Base-by-base conservation (phyloP, 2,888 invertebrate genomes). In the Scrobipalpa costella region DNA sequence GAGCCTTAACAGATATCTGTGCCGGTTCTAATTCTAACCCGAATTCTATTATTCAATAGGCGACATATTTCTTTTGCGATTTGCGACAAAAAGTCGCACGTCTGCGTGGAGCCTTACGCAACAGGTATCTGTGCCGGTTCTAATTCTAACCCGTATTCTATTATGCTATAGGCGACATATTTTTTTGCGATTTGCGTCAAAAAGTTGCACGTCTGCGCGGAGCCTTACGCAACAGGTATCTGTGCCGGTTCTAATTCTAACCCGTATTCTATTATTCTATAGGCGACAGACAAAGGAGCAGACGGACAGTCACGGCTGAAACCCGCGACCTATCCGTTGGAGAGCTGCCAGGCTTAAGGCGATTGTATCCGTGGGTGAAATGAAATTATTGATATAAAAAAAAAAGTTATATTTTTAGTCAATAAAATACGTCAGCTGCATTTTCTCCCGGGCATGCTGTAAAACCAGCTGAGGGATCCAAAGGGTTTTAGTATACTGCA, bases 301-400 rank as follows among this genome's bases (percentile, higher is more conserved):
- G 62, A 63, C 34, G 40, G 17, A 52, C 38, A 61, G 52, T 57
- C 62, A 62, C 34, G 19, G 47, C 21, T 33, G 9, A 33, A 64
- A 17, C 36, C n/a, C 33, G 69, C 80, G 80, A 85, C 85, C 84
- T 84, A 81, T 85, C 63, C 69, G 65, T 80, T 86, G 86, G 85
- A 76, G 21, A 13, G 5, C 5, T 47, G 85, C 86, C 86, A 84
- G 69, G 0, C 19, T 36, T 11, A n/a, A 64, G 59, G 64, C 50
- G 19, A 52, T 19, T 19, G 19, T 52, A 11, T 21, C 27, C 50
- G 27, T 19, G 21, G 17, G 9, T 19, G 7, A 21, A 2, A 49
- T 1, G 15, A n/a, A 49, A 15, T 17, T 38, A 5, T 8, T 2
- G 38, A 8, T 2, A 38, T 38, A 11, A 38, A 11, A 11, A 38